These are phyloP conservation scores for Tauraco erythrolophus DNA, from an alignment of 2,113 vertebrate species.

Conservation along the genomic window DNA sequence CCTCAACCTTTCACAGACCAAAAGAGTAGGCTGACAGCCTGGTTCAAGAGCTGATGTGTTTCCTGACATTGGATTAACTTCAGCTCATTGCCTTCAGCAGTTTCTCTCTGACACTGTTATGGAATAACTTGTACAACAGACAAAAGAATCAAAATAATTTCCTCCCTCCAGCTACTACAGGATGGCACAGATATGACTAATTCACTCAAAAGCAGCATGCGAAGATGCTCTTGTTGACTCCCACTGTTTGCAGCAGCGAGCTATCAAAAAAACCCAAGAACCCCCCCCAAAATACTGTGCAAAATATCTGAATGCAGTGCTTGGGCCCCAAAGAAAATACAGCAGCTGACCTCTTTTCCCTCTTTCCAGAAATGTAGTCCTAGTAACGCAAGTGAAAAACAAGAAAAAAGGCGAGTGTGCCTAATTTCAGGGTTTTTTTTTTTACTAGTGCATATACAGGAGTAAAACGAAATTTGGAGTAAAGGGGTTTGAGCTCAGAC, in stretches of 20 bases:
- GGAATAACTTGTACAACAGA: neutral
- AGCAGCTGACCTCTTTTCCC: neutral
- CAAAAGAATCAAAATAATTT: neutral
- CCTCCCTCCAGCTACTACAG: neutral
- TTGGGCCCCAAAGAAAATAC: neutral
- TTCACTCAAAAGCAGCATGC: neutral
- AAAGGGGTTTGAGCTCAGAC: neutral
- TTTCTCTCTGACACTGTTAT: neutral
- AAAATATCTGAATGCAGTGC: neutral
- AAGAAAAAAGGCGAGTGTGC: neutral
- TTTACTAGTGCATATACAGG: neutral
- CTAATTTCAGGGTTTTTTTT: neutral
- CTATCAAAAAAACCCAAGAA: neutral
- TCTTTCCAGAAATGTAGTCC: neutral
- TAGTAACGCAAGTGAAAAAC: neutral
- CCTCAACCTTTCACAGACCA: neutral
- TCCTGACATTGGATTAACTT: slow-evolving; percentile 6
- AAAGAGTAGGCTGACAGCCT: neutral
- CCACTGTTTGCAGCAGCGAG: neutral
- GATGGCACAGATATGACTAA: neutral
- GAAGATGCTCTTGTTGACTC: neutral
- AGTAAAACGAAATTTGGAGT: neutral
- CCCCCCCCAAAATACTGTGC: neutral
- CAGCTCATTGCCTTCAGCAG: neutral
- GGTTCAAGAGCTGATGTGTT: neutral